Evolutionary conservation across 2,113 vertebrate species (phyloP).

Genomic region (Tragelaphus imberbis): DNA sequence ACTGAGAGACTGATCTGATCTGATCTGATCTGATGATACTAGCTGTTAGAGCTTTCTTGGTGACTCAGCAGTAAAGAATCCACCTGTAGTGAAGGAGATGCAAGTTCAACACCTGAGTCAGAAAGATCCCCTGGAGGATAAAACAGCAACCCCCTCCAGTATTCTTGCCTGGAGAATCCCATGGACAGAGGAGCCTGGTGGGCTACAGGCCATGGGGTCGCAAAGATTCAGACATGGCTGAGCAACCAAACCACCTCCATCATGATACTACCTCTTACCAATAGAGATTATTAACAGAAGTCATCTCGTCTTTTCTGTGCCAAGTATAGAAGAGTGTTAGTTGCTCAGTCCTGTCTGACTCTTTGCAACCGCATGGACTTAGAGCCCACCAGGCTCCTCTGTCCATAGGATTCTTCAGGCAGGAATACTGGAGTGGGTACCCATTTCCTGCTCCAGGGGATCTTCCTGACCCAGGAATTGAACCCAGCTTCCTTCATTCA

Average conservation of each 20-base stretch:
- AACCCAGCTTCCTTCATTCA: background rate
- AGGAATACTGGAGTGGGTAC: background rate
- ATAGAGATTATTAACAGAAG: background rate
- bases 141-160: background rate
- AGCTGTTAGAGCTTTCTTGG: background rate
- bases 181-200: background rate
- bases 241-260: background rate
- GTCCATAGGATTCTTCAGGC: background rate
- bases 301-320: background rate
- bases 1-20: too few relatives aligned
- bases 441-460: background rate
- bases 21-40: too few relatives aligned
- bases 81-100: background rate
- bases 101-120: background rate
- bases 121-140: background rate
- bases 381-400: background rate
- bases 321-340: background rate
- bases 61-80: background rate
- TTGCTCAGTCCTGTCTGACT: background rate
- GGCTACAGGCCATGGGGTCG: background rate
- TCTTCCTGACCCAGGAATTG: rapidly evolving
- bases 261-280: background rate
- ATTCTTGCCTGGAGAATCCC: background rate
- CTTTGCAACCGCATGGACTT: background rate
- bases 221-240: background rate